Evolutionary conservation across 2,888 invertebrate genomes (phyloP).

Genomic region (Pseudococcus jackbeardsleyi): DNA sequence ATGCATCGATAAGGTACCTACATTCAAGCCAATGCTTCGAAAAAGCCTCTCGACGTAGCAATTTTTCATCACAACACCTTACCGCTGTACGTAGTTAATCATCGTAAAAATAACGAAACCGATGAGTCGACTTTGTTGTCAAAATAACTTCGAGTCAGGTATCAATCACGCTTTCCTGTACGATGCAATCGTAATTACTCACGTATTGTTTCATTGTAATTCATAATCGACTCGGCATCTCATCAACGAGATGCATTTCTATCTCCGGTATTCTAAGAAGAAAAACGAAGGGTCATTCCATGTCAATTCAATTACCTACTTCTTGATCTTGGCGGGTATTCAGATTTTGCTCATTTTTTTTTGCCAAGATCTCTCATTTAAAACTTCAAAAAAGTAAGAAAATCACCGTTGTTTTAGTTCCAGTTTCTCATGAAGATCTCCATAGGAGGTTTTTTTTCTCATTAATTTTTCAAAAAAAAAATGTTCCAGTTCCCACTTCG

Average conservation of each 20-base stretch:
- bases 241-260: background rate
- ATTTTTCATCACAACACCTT: background rate
- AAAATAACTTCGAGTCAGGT: background rate
- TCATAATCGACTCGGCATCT: background rate
- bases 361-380: too few relatives aligned
- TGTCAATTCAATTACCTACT: too few relatives aligned
- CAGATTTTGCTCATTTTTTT: too few relatives aligned
- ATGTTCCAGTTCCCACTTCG: too few relatives aligned
- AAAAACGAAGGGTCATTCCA: too few relatives aligned
- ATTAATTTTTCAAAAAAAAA: too few relatives aligned
- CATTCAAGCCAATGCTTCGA: background rate
- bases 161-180: background rate
- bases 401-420: too few relatives aligned
- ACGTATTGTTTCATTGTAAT: background rate
- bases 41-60: background rate
- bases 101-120: background rate
- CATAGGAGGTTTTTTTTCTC: too few relatives aligned
- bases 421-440: too few relatives aligned
- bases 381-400: too few relatives aligned
- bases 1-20: background rate
- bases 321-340: too few relatives aligned
- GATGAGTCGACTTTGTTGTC: constrained; percentile 2
- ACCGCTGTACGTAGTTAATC: background rate
- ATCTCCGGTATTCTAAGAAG: background rate
- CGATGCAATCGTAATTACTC: background rate